Conservation (phyloP, 2,888 invertebrate species). For the Acleris holmiana region DNA sequence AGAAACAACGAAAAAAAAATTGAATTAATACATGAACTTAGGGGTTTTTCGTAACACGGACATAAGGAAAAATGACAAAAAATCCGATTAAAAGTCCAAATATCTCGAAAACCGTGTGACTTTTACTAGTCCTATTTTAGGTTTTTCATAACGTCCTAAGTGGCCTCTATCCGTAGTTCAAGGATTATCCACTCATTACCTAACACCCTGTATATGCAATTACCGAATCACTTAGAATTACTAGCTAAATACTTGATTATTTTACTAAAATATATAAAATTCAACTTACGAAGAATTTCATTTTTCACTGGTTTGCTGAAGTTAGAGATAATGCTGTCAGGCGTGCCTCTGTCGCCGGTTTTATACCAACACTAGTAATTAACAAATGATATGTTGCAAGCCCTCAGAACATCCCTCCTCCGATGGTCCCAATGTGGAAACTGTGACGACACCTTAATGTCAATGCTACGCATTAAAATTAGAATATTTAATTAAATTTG, state of each 20-base stretch:
- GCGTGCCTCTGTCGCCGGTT: neutral
- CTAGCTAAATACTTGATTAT: too few relatives aligned
- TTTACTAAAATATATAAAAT: neutral
- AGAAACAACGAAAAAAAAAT: too few relatives aligned
- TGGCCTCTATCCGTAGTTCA: too few relatives aligned
- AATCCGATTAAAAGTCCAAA: too few relatives aligned
- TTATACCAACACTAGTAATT: constrained; percentile 17
- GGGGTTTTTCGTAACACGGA: too few relatives aligned
- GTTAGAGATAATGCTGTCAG: constrained; percentile 27
- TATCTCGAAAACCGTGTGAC: too few relatives aligned
- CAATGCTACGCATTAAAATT: constrained; percentile 31
- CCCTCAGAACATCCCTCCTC: constrained; percentile 14
- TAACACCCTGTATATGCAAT: neutral
- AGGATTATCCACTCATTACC: too few relatives aligned
- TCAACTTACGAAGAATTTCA: constrained; percentile 41
- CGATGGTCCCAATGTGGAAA: constrained; percentile 23
- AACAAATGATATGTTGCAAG: constrained; percentile 23
- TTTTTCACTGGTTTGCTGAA: constrained; percentile 26
- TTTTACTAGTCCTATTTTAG: too few relatives aligned
- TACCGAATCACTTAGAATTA: too few relatives aligned
- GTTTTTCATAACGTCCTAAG: too few relatives aligned
- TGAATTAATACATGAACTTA: too few relatives aligned
- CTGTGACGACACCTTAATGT: constrained; percentile 19
- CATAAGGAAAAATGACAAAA: too few relatives aligned
- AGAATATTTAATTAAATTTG: constrained; percentile 30